Percentiles rank a stretch among this genome's conserved stretches.
phyloP scores from a whole-genome alignment of 2,113 vertebrate genomes.

The Bufo bufo region DNA sequence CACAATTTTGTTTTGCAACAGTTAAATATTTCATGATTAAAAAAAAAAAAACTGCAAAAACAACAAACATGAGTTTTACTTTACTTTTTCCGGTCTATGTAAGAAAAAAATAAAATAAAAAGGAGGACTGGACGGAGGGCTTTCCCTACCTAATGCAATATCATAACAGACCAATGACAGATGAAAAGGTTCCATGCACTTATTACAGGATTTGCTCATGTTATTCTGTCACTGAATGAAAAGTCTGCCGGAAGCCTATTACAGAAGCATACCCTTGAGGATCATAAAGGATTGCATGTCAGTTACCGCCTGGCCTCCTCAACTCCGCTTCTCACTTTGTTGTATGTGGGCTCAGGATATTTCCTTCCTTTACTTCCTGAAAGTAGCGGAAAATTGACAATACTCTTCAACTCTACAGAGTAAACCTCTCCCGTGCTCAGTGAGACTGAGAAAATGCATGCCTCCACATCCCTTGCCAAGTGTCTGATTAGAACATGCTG shows the following conservation, averaged over 20 bases:
- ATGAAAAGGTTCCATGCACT: neutral
- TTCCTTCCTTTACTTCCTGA: slow-evolving; percentile 49
- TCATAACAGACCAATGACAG: neutral
- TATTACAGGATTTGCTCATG: neutral
- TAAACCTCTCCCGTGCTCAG: slow-evolving; percentile 1
- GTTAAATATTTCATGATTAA: too few relatives aligned
- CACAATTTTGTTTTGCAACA: too few relatives aligned
- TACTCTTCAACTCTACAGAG: slow-evolving; percentile 10
- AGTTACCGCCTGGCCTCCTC: neutral
- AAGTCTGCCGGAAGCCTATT: neutral
- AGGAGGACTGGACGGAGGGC: neutral
- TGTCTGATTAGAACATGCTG: slow-evolving; percentile 38
- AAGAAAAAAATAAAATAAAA: neutral
- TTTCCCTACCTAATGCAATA: neutral
- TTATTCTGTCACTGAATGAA: neutral
- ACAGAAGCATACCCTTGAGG: neutral
- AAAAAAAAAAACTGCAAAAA: too few relatives aligned
- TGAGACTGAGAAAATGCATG: slow-evolving; percentile 23
- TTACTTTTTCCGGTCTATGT: too few relatives aligned
- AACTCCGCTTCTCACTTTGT: slow-evolving; percentile 24
- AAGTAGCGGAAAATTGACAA: slow-evolving; percentile 47
- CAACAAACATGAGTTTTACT: too few relatives aligned
- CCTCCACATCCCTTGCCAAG: slow-evolving; percentile 40
- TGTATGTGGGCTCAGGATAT: neutral
- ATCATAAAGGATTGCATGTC: neutral